phyloP scores from a whole-genome alignment of 2,888 invertebrate species.

The Scaptomyza tumidula region DNA sequence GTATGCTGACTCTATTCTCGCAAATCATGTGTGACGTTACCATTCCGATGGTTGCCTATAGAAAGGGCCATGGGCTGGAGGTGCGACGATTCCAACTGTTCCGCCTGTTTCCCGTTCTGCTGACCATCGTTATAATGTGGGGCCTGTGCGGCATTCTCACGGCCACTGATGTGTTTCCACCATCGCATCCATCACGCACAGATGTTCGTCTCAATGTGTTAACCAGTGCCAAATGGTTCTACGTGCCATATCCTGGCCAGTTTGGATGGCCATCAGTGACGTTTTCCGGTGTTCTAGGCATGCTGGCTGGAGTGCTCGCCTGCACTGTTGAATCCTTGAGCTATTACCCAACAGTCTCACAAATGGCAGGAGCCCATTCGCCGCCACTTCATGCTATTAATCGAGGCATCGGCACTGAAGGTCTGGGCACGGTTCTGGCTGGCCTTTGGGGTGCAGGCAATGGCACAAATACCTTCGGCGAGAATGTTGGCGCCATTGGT shows the following conservation, averaged over 20 bases:
- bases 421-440: slow-evolving; percentile 92
- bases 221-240: slow-evolving; percentile 91
- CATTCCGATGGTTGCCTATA: slow-evolving; percentile 87
- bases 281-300: slow-evolving; percentile 89
- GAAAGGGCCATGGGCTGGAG: slow-evolving; percentile 86
- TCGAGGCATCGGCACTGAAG: slow-evolving; percentile 93
- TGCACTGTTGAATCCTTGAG: slow-evolving; percentile 93
- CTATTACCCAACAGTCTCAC: slow-evolving; percentile 95
- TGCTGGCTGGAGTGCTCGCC: slow-evolving; percentile 91
- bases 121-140: slow-evolving; percentile 92
- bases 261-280: slow-evolving; percentile 91
- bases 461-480: slow-evolving; percentile 95
- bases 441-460: slow-evolving; percentile 94
- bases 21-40: slow-evolving; percentile 90
- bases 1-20: slow-evolving; percentile 91
- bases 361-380: slow-evolving; percentile 92
- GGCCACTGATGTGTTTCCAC: slow-evolving; percentile 87
- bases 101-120: slow-evolving; percentile 91
- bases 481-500: slow-evolving; percentile 95
- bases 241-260: slow-evolving; percentile 93
- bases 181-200: slow-evolving; percentile 89
- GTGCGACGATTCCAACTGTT: slow-evolving; percentile 89
- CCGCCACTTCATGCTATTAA: slow-evolving; percentile 95
- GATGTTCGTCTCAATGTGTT: slow-evolving; percentile 90
- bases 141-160: slow-evolving; percentile 90